These are phyloP conservation scores for Ommatoiulus sabulosus DNA, from an alignment of 2,888 invertebrate species.

Conservation along the genomic window DNA sequence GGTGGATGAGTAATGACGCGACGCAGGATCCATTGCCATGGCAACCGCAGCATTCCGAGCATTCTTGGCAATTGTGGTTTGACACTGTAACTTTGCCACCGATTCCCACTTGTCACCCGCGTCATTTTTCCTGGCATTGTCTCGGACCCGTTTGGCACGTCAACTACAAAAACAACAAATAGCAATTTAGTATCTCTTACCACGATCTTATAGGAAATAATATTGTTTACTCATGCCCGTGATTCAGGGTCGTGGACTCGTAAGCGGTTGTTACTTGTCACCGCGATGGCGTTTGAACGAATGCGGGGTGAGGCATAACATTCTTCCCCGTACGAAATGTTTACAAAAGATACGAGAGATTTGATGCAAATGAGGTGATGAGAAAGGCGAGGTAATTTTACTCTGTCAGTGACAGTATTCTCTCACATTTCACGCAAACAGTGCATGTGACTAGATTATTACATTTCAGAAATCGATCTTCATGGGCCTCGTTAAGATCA, in stretches of 20 bases:
- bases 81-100: not conserved
- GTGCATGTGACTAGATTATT: too few relatives aligned
- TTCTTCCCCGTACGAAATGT: too few relatives aligned
- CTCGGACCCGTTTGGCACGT: not conserved
- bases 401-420: too few relatives aligned
- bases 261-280: not conserved
- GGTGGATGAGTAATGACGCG: not conserved
- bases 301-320: conserved; percentile 3
- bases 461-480: too few relatives aligned
- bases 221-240: conserved; percentile 24
- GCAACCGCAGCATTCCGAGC: not conserved
- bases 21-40: not conserved
- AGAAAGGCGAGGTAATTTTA: too few relatives aligned
- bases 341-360: too few relatives aligned
- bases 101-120: not conserved
- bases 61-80: conserved; percentile 12
- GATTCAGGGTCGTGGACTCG: not conserved
- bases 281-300: not conserved
- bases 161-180: conserved; percentile 31
- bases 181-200: not conserved
- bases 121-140: conserved; percentile 20
- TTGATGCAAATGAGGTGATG: too few relatives aligned
- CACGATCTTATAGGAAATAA: conserved; percentile 6
- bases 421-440: too few relatives aligned
- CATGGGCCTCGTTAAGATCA: too few relatives aligned